A percentile compares a stretch with the other conserved stretches of the same genome.
Evolutionary conservation across 2,113 vertebrate genomes (phyloP).

Genomic region (Paedocypris sp.): DNA sequence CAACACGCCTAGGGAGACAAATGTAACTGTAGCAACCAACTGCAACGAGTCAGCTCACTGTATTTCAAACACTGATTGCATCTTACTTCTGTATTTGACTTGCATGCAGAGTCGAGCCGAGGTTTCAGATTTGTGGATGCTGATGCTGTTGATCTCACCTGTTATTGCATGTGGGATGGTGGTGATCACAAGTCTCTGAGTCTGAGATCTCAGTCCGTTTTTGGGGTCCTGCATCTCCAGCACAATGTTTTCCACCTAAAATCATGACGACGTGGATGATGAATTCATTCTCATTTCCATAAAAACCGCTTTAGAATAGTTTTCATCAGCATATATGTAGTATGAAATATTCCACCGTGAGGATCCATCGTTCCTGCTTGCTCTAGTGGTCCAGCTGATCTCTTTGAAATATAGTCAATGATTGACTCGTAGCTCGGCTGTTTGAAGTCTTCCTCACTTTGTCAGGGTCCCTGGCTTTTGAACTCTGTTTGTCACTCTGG

Average conservation of each 20-base stretch:
- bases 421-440: conserved; percentile 43
- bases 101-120: no score
- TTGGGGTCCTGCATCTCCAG: conserved; percentile 91
- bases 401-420: conserved; percentile 36
- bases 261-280: background rate
- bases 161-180: conserved; percentile 82
- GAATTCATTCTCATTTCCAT: no score
- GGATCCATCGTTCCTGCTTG: conserved; percentile 12
- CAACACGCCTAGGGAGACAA: conserved; percentile 3
- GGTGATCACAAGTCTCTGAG: conserved; percentile 73
- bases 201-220: conserved; percentile 73
- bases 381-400: conserved; percentile 9
- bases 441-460: conserved; percentile 53
- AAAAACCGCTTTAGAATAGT: no score
- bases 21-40: conserved; percentile 3
- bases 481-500: conserved; percentile 44
- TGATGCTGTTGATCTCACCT: conserved; percentile 56
- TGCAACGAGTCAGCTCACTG: background rate
- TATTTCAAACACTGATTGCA: background rate
- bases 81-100: background rate
- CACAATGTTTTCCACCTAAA: conserved; percentile 74
- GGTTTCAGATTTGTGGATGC: background rate
- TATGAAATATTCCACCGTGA: conserved; percentile 12
- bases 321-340: no score
- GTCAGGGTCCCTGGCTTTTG: conserved; percentile 45